Conservation (phyloP, 2,888 invertebrate genomes). For the Adineta ricciae region DNA sequence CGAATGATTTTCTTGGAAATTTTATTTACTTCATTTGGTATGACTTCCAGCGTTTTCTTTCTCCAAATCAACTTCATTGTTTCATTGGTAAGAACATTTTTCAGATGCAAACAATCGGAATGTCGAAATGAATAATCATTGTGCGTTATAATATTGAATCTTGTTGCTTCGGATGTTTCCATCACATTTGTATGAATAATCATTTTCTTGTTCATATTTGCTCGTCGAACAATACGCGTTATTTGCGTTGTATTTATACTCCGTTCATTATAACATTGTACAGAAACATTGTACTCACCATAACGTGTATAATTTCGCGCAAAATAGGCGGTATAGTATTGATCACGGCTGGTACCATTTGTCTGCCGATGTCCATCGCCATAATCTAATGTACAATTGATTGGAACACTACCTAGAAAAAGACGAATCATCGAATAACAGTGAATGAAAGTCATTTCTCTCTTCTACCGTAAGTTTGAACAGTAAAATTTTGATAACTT, state of each 20-base stretch:
- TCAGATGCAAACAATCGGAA: background rate
- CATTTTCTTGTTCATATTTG: background rate
- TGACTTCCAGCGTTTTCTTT: background rate
- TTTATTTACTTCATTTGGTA: background rate
- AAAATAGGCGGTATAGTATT: constrained; percentile 6
- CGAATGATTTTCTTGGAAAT: too few species aligned
- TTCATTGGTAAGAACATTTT: background rate
- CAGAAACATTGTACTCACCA: background rate
- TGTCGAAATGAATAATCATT: background rate
- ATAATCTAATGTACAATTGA: constrained; percentile 4
- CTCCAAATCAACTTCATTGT: background rate
- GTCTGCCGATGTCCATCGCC: background rate
- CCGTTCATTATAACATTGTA: background rate
- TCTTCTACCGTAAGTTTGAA: background rate
- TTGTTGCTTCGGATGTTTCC: background rate
- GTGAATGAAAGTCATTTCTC: too few species aligned
- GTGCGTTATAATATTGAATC: background rate
- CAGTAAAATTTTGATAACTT: background rate
- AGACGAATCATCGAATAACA: too few species aligned
- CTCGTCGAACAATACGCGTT: background rate
- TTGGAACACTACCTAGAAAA: background rate
- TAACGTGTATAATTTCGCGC: background rate
- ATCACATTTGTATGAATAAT: background rate
- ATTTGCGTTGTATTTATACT: background rate
- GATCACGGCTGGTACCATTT: background rate